Evolutionary conservation across 2,113 vertebrate species (phyloP), one percentile per base, ranked within the genome.

Genomic region (Pseudois nayaur): DNA sequence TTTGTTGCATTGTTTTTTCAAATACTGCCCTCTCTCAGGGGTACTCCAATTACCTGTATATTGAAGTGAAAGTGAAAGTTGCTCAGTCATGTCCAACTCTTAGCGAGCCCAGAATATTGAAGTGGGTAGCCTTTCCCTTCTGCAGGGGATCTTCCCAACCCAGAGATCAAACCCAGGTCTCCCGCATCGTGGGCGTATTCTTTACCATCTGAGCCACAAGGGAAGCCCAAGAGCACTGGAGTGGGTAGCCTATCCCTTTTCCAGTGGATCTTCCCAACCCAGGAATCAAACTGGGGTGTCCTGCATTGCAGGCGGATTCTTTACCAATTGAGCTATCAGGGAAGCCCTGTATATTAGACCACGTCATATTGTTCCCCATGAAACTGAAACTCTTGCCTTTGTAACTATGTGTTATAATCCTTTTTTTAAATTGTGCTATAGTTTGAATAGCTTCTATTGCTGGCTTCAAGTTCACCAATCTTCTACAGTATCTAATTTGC

Each of bases 121-220:
- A 74, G 10, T 74, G 36, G 67, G 67, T 12, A 23, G 67, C 67
- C 67, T 74, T 74, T 74, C 67, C 67, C 67, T 74, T 74, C 67
- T 74, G 36, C n/a, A 74, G 67, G 5, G 67, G 67, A 74, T 25
- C 36, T 40, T 74, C 64, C 64, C n/a, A 71, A 71, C 8, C 64
- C n/a, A 36, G 19, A 9, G 4, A 36, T 36, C 1, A 19, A 36
- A 71, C 64, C 64, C 64, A 71, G 17, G n/a, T 71, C 67, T 74
- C 19, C 3, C 5, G 0, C 36, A 11, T 23, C 6, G 9, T 0
- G 1, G 67, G 67, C 19, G 40, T 6, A 25, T 40, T 74, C 67
- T 74, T 67, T 74, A 40, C 36, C 36, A 40, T 10, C 10, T 74
- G n/a, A 74, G 36, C 19, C n/a, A 23, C 36, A 74, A 40, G 67